These are phyloP conservation scores for Atrina japonica DNA, from an alignment of 2,888 invertebrate species.

Conservation along the genomic window DNA sequence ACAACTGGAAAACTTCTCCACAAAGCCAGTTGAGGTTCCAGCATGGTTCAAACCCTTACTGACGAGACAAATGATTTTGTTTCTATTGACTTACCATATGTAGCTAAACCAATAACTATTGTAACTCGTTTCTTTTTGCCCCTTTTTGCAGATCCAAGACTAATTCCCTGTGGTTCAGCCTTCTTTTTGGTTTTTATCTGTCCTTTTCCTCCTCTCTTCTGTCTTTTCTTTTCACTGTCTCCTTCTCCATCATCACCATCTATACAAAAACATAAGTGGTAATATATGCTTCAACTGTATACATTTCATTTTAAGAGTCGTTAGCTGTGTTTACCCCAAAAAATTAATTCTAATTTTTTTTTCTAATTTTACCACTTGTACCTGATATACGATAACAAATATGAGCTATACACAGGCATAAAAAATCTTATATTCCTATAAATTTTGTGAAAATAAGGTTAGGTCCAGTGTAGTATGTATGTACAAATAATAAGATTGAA, in stretches of 20 bases:
- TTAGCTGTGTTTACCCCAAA: background rate
- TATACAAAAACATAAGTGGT: background rate
- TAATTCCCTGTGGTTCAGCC: conserved; percentile 78
- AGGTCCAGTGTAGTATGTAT: too few relatives aligned
- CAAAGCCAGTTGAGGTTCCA: too few relatives aligned
- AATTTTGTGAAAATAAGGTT: too few relatives aligned
- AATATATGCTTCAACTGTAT: background rate
- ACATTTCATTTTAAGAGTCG: background rate
- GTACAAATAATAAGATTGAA: too few relatives aligned
- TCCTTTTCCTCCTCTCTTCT: conserved; percentile 98
- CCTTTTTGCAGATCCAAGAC: conserved; percentile 85
- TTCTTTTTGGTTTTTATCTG: conserved; percentile 93
- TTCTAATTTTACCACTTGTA: too few relatives aligned
- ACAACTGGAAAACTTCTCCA: too few relatives aligned
- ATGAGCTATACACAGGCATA: too few relatives aligned
- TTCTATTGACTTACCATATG: conserved; percentile 88
- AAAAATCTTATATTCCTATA: too few relatives aligned
- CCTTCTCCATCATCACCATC: conserved; percentile 80
- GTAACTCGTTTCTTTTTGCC: conserved; percentile 99
- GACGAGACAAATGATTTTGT: too few relatives aligned
- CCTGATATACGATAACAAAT: too few relatives aligned
- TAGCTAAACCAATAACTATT: conserved; percentile 96
- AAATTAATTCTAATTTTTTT: background rate
- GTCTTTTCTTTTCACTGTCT: conserved; percentile 96
- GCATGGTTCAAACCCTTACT: too few relatives aligned